Evolutionary conservation across 2,113 vertebrate genomes (phyloP), one percentile per base, ranked within the genome.

Genomic region (Thermophis baileyi): DNA sequence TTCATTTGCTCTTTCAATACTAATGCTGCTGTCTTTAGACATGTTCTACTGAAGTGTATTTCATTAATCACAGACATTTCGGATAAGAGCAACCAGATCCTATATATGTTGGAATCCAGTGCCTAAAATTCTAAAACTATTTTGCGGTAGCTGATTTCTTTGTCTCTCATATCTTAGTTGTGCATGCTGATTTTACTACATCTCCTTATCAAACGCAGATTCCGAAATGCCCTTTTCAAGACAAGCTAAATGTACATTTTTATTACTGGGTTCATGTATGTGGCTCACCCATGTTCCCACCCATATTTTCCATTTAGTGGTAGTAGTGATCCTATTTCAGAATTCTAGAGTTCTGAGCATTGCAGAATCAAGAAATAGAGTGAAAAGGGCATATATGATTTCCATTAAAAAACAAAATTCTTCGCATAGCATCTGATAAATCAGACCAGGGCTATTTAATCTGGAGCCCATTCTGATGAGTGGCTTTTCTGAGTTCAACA

Each of bases 311-410:
- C 91, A 93, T 93, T 95, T 93, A 95, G 94, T 94, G 93, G 94
- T 63, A 63, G 60, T 4, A 95, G 94, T 94, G 91, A 93, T 94
- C 95, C 53, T 90, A 95, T 93, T 92, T 93, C 96, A 96, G 95
- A 92, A 95, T 93, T 90, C 94, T 94, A 93, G 74, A 90, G 10
- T 86, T 47, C 9, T 50, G 20, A 10, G 22, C 54, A 1, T 69
- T 46, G 63, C 10, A 50, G 22, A 81, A 60, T n/a, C 53, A 87
- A 91, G 94, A 95, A 91, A 93, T 95, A 95, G 91, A 93, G 92
- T 86, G 3, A 90, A 94, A 94, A 91, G 74, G 93, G 93, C 93
- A 90, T 85, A 92, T 94, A 95, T 93, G 94, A 95, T 95, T 95
- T 95, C 94, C 91, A 53, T 95, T 27, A 49, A 35, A 74, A 35